Percentiles rank a stretch among this genome's conserved stretches.
Conservation (phyloP, 2,888 invertebrate species). For the Linyphia triangularis region DNA sequence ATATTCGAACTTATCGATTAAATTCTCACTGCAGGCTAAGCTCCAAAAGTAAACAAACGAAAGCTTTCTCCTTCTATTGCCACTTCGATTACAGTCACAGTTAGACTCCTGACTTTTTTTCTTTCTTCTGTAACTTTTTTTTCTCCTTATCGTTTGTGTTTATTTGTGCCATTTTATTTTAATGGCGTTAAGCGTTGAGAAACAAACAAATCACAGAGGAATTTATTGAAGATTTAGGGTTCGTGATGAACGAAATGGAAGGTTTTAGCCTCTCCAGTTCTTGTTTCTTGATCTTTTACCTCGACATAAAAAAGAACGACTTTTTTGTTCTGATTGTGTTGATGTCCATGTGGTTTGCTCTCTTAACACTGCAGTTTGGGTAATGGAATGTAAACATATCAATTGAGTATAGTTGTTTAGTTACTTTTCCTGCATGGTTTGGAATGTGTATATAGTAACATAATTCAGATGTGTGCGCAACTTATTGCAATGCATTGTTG, state of each 20-base stretch:
- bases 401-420: too few relatives aligned
- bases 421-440: too few relatives aligned
- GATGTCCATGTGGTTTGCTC: too few relatives aligned
- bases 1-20: too few relatives aligned
- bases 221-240: not conserved
- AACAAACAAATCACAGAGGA: not conserved
- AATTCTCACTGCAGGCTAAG: too few relatives aligned
- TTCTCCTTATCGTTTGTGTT: conserved; percentile 1
- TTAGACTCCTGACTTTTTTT: not conserved
- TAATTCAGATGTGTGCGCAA: too few relatives aligned
- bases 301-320: not conserved
- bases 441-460: too few relatives aligned
- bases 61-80: not conserved
- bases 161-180: not conserved
- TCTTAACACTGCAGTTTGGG: too few relatives aligned
- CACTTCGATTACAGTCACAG: not conserved
- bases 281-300: not conserved
- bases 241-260: not conserved
- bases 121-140: not conserved
- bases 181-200: not conserved
- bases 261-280: not conserved
- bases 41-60: too few relatives aligned
- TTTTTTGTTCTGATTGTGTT: not conserved
- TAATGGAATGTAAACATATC: too few relatives aligned
- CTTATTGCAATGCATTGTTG: too few relatives aligned